These are phyloP conservation scores for Xenopus petersii DNA, from an alignment of 2,797 vertebrate genomes.

Conservation along the genomic window DNA sequence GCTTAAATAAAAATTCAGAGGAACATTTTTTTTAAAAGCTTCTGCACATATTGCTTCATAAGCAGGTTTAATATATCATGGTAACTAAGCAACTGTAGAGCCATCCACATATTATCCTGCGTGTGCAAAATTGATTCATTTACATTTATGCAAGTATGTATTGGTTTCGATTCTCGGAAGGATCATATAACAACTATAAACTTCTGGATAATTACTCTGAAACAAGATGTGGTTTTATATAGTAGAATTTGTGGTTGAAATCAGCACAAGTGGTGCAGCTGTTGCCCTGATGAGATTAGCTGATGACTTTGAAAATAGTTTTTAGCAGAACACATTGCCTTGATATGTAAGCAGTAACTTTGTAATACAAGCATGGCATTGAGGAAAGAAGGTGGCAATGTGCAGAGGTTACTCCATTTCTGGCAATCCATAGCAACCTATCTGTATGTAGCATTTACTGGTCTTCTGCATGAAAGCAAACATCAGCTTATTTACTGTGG, in stretches of 20 bases:
- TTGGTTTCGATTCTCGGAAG: constrained; percentile 27
- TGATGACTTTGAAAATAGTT: constrained; percentile 29
- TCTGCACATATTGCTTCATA: no score
- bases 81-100: constrained; percentile 36
- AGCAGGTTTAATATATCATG: constrained; percentile 14
- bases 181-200: constrained; percentile 31
- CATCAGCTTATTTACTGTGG: no score
- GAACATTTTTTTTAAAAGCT: not conserved
- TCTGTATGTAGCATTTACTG: no score
- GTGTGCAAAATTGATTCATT: constrained; percentile 26
- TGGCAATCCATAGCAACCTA: no score
- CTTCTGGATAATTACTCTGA: constrained; percentile 21
- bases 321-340: not conserved
- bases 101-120: constrained; percentile 4
- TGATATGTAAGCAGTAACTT: no score
- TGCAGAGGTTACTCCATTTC: no score
- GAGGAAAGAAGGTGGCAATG: no score
- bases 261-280: constrained; percentile 29
- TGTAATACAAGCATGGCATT: no score
- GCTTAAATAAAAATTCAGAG: not conserved
- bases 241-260: constrained; percentile 24
- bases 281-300: constrained; percentile 11
- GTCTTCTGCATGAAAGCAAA: no score
- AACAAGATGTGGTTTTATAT: constrained; percentile 25
- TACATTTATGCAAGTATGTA: constrained; percentile 23